Evolutionary conservation across 2,888 invertebrate genomes (phyloP), one percentile per base, ranked within the genome.

Genomic region (Notodonta ziczac): DNA sequence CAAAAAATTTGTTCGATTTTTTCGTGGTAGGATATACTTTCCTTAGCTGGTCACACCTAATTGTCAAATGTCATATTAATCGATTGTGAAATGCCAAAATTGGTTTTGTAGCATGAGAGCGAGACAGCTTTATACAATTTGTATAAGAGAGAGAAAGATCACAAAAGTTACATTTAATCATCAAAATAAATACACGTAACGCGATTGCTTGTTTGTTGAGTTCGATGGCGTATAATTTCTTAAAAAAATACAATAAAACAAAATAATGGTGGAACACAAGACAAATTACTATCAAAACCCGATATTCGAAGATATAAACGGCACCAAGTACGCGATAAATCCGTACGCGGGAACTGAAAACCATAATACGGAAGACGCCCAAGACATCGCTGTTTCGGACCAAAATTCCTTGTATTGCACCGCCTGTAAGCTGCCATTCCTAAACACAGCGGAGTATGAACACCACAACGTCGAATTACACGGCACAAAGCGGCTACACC

Each of bases 381-480:
- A 53, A 6, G 66, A 69, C 58, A 58, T 24, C 46, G 16, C 51
- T 35, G 53, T 44, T 42, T 57, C 32, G 12, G 61, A 63, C 0
- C 59, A 65, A 14, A 60, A 54, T 44, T 44, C 60, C 7, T n/a
- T 76, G 32, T 75, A 68, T 56, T 87, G 86, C 44, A 35, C 68
- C 0, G 75, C 80, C n/a, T 87, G 87, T 52, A 65, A 81, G 44
- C 60, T 85, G 0, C 72, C 78, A 5, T 87, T 86, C 58, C 63
- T 72, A 10, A 72, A 80, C 14, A 56, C 61, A 0, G 56, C 35
- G 0, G 82, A 85, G 61, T 84, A 65, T 16, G 80, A 83, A 24
- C 80, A 82, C n/a, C 88, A 87, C 39, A 85, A 82, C 35, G 55
- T 75, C 0, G 76, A 82, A 68, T 67, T 82, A 66, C 82, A 85